Conservation (phyloP, 2,888 invertebrate species). For the Lobophora halterata region DNA sequence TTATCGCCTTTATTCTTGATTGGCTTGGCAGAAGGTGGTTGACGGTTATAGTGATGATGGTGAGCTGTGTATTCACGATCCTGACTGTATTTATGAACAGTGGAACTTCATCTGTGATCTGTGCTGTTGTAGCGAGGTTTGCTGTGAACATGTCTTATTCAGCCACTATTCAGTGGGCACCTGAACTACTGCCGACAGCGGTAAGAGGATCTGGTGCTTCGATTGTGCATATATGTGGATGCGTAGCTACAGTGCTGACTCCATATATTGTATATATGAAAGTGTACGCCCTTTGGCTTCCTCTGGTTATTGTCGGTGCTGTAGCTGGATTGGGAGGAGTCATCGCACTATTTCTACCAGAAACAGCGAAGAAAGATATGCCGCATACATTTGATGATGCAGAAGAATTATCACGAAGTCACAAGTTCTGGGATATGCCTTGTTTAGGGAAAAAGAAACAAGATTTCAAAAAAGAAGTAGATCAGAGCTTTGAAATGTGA, state of each 20-base stretch:
- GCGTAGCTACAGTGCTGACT: slow-evolving; percentile 47
- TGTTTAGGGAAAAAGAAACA: slow-evolving; percentile 35
- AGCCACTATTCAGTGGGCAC: slow-evolving; percentile 52
- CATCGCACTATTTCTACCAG: slow-evolving; percentile 51
- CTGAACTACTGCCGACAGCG: slow-evolving; percentile 53
- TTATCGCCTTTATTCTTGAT: slow-evolving; percentile 54
- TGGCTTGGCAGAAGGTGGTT: slow-evolving; percentile 55
- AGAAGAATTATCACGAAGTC: slow-evolving; percentile 46
- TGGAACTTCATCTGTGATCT: slow-evolving; percentile 47
- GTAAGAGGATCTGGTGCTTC: slow-evolving; percentile 55
- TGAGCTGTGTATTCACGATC: slow-evolving; percentile 46
- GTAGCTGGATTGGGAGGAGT: slow-evolving; percentile 41
- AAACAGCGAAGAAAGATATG: slow-evolving; percentile 59
- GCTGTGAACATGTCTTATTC: slow-evolving; percentile 51
- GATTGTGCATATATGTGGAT: slow-evolving; percentile 52
- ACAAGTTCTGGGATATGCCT: slow-evolving; percentile 52
- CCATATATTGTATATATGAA: slow-evolving; percentile 61
- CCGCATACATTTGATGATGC: slow-evolving; percentile 66
- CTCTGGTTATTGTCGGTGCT: slow-evolving; percentile 47
- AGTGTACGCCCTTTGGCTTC: slow-evolving; percentile 50
- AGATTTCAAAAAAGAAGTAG: slow-evolving; percentile 27
- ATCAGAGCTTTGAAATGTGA: slow-evolving; percentile 34
- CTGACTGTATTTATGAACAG: slow-evolving; percentile 42
- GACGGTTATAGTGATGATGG: slow-evolving; percentile 39
- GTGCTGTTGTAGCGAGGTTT: slow-evolving; percentile 52